phyloP scores from a whole-genome alignment of 1,140 invertebrate species.

The Gryon sp. region DNA sequence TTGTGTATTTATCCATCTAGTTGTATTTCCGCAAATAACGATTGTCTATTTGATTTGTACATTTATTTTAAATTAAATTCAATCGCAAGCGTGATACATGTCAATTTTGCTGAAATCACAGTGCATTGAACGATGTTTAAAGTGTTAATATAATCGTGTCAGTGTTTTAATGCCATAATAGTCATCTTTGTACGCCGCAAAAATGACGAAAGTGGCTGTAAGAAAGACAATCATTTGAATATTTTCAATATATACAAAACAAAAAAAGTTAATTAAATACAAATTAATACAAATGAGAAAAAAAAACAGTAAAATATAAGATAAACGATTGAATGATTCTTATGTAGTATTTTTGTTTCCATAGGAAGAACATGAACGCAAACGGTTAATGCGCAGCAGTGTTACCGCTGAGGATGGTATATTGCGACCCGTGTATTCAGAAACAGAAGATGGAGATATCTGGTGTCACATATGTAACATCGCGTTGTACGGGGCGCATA shows the following conservation, averaged over 20 bases:
- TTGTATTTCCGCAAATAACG: not conserved
- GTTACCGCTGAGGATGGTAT: slow-evolving; percentile 78
- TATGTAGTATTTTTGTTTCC: slow-evolving; percentile 62
- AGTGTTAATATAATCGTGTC: slow-evolving; percentile 31
- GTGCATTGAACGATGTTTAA: slow-evolving; percentile 3
- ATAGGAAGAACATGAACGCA: slow-evolving; percentile 78
- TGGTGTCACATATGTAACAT: slow-evolving; percentile 80
- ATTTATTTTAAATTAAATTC: not conserved
- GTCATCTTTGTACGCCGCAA: slow-evolving; percentile 19
- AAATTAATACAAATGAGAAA: too few species aligned
- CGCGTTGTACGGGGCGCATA: slow-evolving; percentile 76
- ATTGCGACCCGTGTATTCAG: slow-evolving; percentile 76
- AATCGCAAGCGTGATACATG: not conserved
- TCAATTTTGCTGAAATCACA: not conserved
- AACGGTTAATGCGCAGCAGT: slow-evolving; percentile 77
- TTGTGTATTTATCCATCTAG: slow-evolving; percentile 26
- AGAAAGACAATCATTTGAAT: slow-evolving; percentile 6
- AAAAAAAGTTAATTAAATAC: too few species aligned
- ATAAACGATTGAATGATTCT: slow-evolving; percentile 16
- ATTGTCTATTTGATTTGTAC: not conserved
- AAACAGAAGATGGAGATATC: slow-evolving; percentile 77
- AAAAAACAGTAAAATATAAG: slow-evolving; percentile 17
- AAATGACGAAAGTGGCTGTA: slow-evolving; percentile 41
- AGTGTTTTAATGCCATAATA: slow-evolving; percentile 29
- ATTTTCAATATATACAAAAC: slow-evolving; percentile 30